Conservation (phyloP, 2,113 vertebrate genomes). For the Pyxicephalus adspersus region DNA sequence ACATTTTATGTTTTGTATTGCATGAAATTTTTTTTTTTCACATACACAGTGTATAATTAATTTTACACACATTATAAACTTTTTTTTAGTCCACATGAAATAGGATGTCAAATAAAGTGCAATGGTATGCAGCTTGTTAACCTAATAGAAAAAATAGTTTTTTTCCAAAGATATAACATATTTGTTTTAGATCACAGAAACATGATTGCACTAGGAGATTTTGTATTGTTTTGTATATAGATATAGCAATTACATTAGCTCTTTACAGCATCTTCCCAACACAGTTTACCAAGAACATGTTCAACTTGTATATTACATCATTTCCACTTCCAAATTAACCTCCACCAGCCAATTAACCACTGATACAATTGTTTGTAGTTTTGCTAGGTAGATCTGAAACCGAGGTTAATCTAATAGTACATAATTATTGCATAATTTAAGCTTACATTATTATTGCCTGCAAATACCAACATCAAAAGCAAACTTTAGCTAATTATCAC, state of each 20-base stretch:
- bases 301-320: constrained; percentile 14
- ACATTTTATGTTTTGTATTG: too few relatives aligned
- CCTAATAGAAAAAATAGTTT: too few relatives aligned
- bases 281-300: not conserved
- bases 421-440: constrained; percentile 26
- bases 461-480: constrained; percentile 34
- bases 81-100: too few relatives aligned
- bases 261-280: not conserved
- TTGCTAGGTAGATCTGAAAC: constrained; percentile 26
- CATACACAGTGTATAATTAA: too few relatives aligned
- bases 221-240: too few relatives aligned
- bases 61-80: too few relatives aligned
- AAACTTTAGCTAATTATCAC: constrained; percentile 6
- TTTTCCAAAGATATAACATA: too few relatives aligned
- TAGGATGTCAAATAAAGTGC: too few relatives aligned
- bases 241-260: not conserved
- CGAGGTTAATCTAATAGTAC: constrained; percentile 8
- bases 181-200: too few relatives aligned
- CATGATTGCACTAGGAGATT: too few relatives aligned
- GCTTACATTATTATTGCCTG: constrained; percentile 16
- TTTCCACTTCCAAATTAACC: constrained; percentile 28
- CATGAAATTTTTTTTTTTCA: too few relatives aligned
- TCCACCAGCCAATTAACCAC: constrained; percentile 34
- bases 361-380: constrained; percentile 14
- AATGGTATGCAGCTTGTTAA: too few relatives aligned